Conservation (phyloP, 2,797 vertebrate species). For the Salarias fasciatus region DNA sequence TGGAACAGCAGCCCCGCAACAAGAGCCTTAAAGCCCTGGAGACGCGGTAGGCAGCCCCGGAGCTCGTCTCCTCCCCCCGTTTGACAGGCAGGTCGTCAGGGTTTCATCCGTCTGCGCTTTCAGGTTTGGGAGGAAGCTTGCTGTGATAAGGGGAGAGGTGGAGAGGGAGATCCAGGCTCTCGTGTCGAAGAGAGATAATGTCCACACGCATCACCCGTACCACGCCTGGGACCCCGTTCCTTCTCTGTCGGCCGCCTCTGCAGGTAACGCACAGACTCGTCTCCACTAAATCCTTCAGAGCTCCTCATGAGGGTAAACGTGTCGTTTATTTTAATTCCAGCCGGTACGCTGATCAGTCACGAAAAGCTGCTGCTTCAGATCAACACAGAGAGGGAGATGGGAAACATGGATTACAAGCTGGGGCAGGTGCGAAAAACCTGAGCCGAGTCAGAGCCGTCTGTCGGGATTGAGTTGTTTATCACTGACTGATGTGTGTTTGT, state of each 20-base stretch:
- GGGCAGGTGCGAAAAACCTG: slow-evolving; percentile 87
- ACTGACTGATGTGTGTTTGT: not conserved
- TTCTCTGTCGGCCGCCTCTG: slow-evolving; percentile 87
- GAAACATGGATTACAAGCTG: slow-evolving; percentile 95
- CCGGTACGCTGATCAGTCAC: slow-evolving; percentile 93
- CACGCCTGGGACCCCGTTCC: slow-evolving; percentile 98
- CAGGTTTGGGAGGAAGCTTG: slow-evolving; percentile 95
- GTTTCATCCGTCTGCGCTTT: not conserved
- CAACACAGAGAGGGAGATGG: slow-evolving; percentile 96
- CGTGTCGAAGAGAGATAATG: slow-evolving; percentile 95
- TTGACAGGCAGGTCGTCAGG: not conserved
- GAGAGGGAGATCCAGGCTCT: slow-evolving; percentile 97
- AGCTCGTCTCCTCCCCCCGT: not conserved
- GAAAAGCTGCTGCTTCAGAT: slow-evolving; percentile 95
- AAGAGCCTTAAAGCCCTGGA: slow-evolving; percentile 96
- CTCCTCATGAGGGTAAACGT: not conserved
- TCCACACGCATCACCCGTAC: slow-evolving; percentile 93
- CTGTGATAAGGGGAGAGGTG: slow-evolving; percentile 92
- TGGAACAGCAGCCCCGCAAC: slow-evolving; percentile 98
- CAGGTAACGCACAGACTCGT: slow-evolving; percentile 79
- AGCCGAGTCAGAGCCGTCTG: not conserved
- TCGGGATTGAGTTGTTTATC: no score
- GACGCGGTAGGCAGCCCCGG: slow-evolving; percentile 87
- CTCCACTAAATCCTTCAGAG: not conserved
- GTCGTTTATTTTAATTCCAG: slow-evolving; percentile 29